phyloP scores from a whole-genome alignment of 2,888 invertebrate species.

The Eupithecia vulgata region DNA sequence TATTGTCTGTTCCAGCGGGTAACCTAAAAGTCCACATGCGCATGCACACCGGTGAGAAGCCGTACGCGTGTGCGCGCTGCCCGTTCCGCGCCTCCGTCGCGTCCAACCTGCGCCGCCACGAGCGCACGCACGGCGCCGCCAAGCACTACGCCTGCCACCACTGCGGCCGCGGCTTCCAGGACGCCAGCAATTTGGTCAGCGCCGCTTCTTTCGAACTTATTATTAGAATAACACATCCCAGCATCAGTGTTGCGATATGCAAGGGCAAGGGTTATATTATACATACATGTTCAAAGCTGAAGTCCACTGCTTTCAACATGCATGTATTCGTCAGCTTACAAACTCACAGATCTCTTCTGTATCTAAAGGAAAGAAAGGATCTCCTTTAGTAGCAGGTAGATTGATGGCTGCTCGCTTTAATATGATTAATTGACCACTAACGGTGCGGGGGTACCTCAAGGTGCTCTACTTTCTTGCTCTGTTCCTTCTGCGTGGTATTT shows the following conservation, averaged over 20 bases:
- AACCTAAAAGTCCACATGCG: slow-evolving; percentile 73
- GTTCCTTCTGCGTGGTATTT: not conserved
- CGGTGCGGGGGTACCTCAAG: not conserved
- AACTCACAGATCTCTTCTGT: too few relatives aligned
- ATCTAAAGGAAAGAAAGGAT: too few relatives aligned
- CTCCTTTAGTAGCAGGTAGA: not conserved
- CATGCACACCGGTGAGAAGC: slow-evolving; percentile 71
- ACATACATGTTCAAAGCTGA: too few relatives aligned
- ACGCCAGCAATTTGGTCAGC: slow-evolving; percentile 66
- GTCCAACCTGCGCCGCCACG: slow-evolving; percentile 68
- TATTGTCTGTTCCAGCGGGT: slow-evolving; percentile 54
- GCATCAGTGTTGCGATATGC: not conserved
- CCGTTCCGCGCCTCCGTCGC: slow-evolving; percentile 64
- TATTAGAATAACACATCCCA: not conserved
- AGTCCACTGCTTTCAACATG: not conserved
- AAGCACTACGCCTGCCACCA: slow-evolving; percentile 59
- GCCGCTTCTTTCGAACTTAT: not conserved
- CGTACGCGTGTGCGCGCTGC: slow-evolving; percentile 66
- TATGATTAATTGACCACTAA: not conserved
- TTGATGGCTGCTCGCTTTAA: too few relatives aligned
- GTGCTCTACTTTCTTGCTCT: not conserved
- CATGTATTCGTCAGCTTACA: not conserved
- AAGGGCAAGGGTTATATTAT: too few relatives aligned
- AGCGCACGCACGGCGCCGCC: slow-evolving; percentile 61
- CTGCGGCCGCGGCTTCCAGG: slow-evolving; percentile 70